phyloP scores from a whole-genome alignment of 2,797 vertebrate genomes.

The Acanthurus leucopareius region DNA sequence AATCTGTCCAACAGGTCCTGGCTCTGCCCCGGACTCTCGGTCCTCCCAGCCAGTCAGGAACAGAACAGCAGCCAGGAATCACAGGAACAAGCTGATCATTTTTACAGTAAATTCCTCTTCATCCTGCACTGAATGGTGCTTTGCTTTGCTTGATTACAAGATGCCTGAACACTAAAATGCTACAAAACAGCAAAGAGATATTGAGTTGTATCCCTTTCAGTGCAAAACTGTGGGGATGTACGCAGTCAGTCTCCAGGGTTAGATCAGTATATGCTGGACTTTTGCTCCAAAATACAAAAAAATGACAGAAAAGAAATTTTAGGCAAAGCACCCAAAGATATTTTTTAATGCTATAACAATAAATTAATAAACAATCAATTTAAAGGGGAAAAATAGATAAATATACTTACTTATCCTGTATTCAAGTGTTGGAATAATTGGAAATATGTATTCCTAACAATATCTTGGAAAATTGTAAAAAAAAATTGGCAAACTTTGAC shows the following conservation, averaged over 20 bases:
- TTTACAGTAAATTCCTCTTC: neutral
- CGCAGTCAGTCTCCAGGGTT: no score
- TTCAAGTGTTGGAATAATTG: no score
- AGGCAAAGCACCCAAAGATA: no score
- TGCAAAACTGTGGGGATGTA: neutral
- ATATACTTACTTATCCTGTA: no score
- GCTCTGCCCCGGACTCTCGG: conserved; percentile 30
- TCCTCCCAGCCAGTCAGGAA: neutral
- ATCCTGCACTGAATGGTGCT: conserved; percentile 4
- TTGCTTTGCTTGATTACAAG: conserved; percentile 1
- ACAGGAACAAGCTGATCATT: conserved; percentile 3
- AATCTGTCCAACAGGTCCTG: conserved; percentile 56
- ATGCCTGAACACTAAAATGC: conserved; percentile 1
- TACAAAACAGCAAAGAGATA: neutral
- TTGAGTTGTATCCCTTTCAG: neutral
- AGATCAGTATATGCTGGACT: no score
- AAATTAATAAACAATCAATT: neutral
- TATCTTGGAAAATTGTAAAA: no score
- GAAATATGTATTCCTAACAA: no score
- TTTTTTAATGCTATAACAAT: no score
- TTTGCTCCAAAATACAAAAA: no score
- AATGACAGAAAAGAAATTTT: no score
- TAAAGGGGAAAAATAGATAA: neutral
- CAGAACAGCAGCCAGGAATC: conserved; percentile 19
- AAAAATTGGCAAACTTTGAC: no score